These are phyloP conservation scores for Drosophila tsacasi DNA, from an alignment of 1,140 invertebrate species.

Conservation along the genomic window DNA sequence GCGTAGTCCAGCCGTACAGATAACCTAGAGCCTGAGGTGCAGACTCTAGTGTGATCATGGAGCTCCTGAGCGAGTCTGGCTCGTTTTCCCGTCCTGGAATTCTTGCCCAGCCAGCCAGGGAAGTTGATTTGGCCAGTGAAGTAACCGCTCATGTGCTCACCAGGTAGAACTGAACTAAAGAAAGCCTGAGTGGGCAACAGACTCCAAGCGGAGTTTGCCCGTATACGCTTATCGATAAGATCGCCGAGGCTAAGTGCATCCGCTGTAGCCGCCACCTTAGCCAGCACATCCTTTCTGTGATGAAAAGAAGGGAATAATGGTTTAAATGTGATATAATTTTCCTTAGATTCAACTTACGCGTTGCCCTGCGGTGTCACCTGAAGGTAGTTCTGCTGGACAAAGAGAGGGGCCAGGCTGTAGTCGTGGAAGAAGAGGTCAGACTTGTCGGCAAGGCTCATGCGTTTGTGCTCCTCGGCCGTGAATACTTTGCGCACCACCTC, in stretches of 20 bases:
- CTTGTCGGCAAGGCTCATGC: constrained; percentile 94
- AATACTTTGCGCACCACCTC: constrained; percentile 97
- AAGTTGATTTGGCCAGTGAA: constrained; percentile 93
- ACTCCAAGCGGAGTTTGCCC: constrained; percentile 92
- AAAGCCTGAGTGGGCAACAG: constrained; percentile 96
- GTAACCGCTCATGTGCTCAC: constrained; percentile 92
- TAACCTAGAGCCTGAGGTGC: constrained; percentile 91
- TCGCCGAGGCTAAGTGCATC: constrained; percentile 95
- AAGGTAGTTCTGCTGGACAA: constrained; percentile 99
- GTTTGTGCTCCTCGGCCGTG: constrained; percentile 91
- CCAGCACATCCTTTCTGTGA: constrained; percentile 87
- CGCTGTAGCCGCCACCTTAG: constrained; percentile 91
- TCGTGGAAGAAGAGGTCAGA: constrained; percentile 98
- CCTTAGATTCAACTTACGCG: constrained; percentile 86
- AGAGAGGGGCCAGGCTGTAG: constrained; percentile 97
- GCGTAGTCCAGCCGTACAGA: constrained; percentile 94
- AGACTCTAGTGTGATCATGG: constrained; percentile 92
- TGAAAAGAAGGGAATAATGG: not conserved
- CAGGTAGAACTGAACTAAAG: constrained; percentile 96
- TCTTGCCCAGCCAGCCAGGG: constrained; percentile 98
- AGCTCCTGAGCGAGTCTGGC: constrained; percentile 93
- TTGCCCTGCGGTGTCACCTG: constrained; percentile 89
- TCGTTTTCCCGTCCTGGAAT: constrained; percentile 94
- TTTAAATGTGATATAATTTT: not conserved
- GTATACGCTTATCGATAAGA: constrained; percentile 92